These are phyloP conservation scores for Pseudeuparius sepicola DNA, from an alignment of 2,888 invertebrate genomes.

Conservation along the genomic window DNA sequence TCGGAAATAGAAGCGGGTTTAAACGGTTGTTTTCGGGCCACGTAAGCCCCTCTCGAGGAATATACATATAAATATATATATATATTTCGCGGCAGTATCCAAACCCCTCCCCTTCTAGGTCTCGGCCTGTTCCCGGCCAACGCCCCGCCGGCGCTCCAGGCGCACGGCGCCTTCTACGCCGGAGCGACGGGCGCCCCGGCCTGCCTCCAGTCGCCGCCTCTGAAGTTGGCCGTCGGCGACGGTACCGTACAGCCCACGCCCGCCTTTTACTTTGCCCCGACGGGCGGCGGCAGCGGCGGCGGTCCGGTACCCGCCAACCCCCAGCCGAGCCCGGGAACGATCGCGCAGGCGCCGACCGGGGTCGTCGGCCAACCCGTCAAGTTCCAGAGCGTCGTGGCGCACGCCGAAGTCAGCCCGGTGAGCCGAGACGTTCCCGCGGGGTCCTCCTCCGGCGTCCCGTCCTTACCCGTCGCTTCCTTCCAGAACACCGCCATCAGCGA, in stretches of 20 bases:
- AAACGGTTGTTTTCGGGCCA: too few species aligned
- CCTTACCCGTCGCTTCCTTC: too few species aligned
- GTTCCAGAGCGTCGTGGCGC: conserved; percentile 41
- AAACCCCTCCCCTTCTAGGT: conserved; percentile 14
- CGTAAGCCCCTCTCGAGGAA: too few species aligned
- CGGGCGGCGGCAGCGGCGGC: conserved; percentile 36
- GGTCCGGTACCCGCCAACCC: too few species aligned
- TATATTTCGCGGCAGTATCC: conserved; percentile 15
- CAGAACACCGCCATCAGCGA: conserved; percentile 72
- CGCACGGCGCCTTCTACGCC: conserved; percentile 41
- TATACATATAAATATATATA: too few species aligned
- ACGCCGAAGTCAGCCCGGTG: conserved; percentile 47
- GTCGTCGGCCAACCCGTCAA: conserved; percentile 31
- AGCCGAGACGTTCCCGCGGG: too few species aligned
- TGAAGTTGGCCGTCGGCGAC: conserved; percentile 19
- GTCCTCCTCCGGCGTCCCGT: too few species aligned
- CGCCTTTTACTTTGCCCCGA: conserved; percentile 42
- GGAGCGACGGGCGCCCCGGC: too few species aligned
- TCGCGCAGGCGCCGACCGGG: conserved; percentile 7
- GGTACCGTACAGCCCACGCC: conserved; percentile 42
- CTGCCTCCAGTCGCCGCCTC: conserved; percentile 19
- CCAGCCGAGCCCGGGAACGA: conserved; percentile 2
- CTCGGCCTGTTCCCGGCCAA: conserved; percentile 3
- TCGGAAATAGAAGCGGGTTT: too few species aligned
- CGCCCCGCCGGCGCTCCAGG: conserved; percentile 8